Conservation (phyloP, 2,113 vertebrate genomes). For the Lonchura striata region DNA sequence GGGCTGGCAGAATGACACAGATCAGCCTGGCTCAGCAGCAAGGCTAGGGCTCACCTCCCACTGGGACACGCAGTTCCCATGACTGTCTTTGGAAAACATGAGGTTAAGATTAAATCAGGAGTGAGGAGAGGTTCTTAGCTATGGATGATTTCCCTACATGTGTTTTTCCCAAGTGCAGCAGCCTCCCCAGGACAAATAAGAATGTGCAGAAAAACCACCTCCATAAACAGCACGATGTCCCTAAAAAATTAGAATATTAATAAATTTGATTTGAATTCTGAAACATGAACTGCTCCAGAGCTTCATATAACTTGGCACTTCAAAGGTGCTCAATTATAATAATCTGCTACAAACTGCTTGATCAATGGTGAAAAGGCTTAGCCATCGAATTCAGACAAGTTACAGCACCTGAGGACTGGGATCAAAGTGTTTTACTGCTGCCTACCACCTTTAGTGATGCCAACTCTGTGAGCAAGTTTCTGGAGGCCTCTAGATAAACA, state of each 20-base stretch:
- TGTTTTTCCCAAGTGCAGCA: background rate
- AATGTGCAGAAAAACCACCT: background rate
- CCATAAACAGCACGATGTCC: background rate
- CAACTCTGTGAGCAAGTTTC: background rate
- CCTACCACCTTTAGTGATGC: background rate
- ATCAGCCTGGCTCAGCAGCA: background rate
- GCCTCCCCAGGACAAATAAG: background rate
- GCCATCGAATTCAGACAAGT: background rate
- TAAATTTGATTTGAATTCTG: background rate
- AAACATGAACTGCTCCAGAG: background rate
- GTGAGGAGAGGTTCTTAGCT: background rate
- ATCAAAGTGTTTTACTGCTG: background rate
- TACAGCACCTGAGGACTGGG: background rate
- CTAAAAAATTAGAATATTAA: background rate
- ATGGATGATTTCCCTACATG: background rate
- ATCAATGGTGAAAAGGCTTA: background rate
- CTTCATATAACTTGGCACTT: background rate
- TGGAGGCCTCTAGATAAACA: background rate
- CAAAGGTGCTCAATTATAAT: conserved; percentile 15
- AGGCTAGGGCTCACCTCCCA: background rate
- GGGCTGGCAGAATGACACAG: background rate
- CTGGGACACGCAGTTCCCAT: background rate
- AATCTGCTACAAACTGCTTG: conserved; percentile 26
- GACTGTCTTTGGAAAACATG: background rate
- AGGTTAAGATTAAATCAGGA: background rate